Percentiles rank a stretch among this genome's conserved stretches.
phyloP scores from a whole-genome alignment of 2,797 vertebrate genomes.

The Pristis pectinata region DNA sequence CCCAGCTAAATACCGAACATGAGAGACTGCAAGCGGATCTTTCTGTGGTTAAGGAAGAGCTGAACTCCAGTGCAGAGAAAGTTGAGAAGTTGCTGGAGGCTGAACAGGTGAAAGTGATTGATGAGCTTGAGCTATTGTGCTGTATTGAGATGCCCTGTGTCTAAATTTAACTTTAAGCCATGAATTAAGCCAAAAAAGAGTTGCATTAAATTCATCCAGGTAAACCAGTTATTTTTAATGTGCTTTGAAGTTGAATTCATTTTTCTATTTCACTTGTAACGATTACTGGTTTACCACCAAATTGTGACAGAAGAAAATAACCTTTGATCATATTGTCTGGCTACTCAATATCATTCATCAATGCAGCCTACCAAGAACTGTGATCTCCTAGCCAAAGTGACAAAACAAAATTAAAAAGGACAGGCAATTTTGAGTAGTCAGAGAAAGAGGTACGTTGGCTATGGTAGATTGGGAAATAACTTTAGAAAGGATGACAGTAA shows the following conservation, averaged over 20 bases:
- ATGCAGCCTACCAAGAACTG: too few relatives aligned
- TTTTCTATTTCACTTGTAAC: neutral
- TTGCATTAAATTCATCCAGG: neutral
- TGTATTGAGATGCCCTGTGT: neutral
- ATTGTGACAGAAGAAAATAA: too few relatives aligned
- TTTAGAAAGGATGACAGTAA: too few relatives aligned
- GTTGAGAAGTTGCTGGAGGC: constrained; percentile 59
- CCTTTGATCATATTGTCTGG: too few relatives aligned
- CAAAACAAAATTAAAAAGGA: too few relatives aligned
- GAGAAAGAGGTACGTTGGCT: too few relatives aligned
- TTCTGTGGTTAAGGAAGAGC: constrained; percentile 55
- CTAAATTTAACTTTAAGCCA: neutral
- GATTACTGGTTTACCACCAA: neutral
- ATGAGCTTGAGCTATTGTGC: neutral
- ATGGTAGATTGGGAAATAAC: too few relatives aligned
- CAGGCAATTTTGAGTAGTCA: too few relatives aligned
- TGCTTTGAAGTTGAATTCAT: neutral
- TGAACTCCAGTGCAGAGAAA: constrained; percentile 55
- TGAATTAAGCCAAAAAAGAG: neutral
- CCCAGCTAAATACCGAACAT: constrained; percentile 51
- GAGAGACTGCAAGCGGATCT: constrained; percentile 56
- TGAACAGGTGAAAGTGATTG: constrained; percentile 53
- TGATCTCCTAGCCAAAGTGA: too few relatives aligned
- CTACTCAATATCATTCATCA: too few relatives aligned
- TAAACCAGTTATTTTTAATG: neutral